phyloP scores from a whole-genome alignment of 2,888 invertebrate species.

The Patella ulyssiponensis region DNA sequence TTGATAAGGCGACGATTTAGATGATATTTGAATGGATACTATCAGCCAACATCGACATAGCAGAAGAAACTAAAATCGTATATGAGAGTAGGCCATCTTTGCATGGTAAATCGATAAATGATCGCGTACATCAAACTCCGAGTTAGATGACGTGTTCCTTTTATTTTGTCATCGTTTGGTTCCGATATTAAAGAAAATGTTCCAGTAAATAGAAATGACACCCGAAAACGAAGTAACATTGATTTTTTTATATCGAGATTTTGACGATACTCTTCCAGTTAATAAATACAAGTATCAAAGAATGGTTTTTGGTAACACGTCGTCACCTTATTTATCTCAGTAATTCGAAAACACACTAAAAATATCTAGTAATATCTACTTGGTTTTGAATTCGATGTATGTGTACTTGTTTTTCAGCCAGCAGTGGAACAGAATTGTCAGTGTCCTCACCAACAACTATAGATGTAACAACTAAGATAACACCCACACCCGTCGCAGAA shows the following conservation, averaged over 20 bases:
- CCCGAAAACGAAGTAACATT: background rate
- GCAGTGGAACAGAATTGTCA: too few species aligned
- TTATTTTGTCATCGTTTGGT: background rate
- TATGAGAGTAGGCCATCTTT: background rate
- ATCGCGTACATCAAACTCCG: background rate
- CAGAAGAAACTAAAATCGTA: background rate
- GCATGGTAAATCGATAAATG: background rate
- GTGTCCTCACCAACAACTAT: too few species aligned
- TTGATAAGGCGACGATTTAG: too few species aligned
- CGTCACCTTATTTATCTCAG: background rate
- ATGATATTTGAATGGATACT: too few species aligned
- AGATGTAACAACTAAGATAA: too few species aligned
- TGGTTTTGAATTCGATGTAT: background rate
- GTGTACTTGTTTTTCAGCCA: too few species aligned
- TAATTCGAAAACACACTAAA: constrained; percentile 1
- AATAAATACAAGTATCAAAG: background rate
- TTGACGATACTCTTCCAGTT: background rate
- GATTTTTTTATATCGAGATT: background rate
- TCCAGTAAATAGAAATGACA: background rate
- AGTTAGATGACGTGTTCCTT: background rate
- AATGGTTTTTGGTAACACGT: background rate
- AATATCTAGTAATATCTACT: background rate
- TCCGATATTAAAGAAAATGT: background rate
- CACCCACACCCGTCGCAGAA: too few species aligned
- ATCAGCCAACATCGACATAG: too few species aligned